Base-by-base conservation (phyloP, 2,888 invertebrate genomes). In the Brachyptera risi region DNA sequence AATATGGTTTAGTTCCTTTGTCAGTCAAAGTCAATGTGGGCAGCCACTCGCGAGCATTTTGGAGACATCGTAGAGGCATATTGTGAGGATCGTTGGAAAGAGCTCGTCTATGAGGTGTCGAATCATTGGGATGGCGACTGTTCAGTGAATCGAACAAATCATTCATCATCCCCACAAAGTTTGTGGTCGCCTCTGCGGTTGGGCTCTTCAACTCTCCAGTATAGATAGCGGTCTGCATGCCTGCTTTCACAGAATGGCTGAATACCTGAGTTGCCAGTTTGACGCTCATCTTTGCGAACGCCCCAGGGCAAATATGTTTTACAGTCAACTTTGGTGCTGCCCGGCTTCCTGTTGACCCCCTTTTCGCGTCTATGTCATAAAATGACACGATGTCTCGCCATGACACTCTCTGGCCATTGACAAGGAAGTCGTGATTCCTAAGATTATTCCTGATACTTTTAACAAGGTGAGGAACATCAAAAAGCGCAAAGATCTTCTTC, bases 281-380 rank as follows among this genome's bases (percentile, higher is more conserved):
- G 15, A 67, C 67, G 40, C 59, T 66, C 67, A 70, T 68, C 51
- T 65, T 64, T 50, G 67, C 62, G 62, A 68, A 69, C 5, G 61
- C 49, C 35, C 65, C 63, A 4, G 67, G 68, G 49, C 61, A 42
- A 3, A 69, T 40, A 38, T 68, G 68, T 13, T 56, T 37, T n/a
- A 65, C 61, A 5, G 67, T 68, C n/a, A 69, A 57, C 58, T 69
- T 68, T 9, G 64, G 65, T 1, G 67, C 66, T 26, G 68, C 67
- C 63, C 66, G 65, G 17, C 58, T 23, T 38, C 59, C 57, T 9
- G 61, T 47, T 15, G 61, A 54, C 42, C 69, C 66, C 2, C 62
- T 59, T 4, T 64, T 40, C 3, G 51, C 35, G 51, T 51, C 51
- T 5, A 51, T 15, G 31, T 35, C 15, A 31, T 51, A 51, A 19